Base-by-base conservation (phyloP, 2,888 invertebrate species). In the Xanthostigma xanthostigma region DNA sequence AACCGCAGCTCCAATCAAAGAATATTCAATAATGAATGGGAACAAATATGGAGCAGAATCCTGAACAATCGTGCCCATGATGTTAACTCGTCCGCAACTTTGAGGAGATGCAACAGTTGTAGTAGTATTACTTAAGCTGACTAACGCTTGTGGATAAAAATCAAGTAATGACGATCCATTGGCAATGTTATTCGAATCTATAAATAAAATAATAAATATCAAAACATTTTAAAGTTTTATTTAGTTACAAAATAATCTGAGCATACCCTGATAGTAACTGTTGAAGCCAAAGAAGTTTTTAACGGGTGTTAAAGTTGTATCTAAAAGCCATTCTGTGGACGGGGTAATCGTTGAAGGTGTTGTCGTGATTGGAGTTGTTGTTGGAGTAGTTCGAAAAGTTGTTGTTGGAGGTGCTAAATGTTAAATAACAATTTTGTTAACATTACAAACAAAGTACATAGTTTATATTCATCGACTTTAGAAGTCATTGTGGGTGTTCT, bases 1-100 rank as follows among this genome's bases (percentile, higher is more conserved):
- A 39, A 95, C 93, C 46, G 93, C 91, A 45, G 94, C 92, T 14
- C 93, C 93, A 61, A 96, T 92, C 54, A 95, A 72, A 53, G 93
- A 92, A 70, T 95, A 95, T 65, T 95, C 91, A 60, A 95, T 90
- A 61, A 93, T 92, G 68, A 94, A 94, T 1, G 95, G 95, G 69
- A 90, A 96, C 45, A 95, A 74, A 66, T 92, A 95, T 1, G 95
- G 95, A 9, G 94, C 90, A 0, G 94, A 87, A 63, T 92, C 92
- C 59, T 87, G 81, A 9, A 93, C 91, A 58, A 93, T 91, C 44
- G 82, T 86, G 41, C 92, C 92, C 91, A 93, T 92, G 59, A 90
- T 91, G 62, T 88, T 87, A 51, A 84, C 79, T 37, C 88, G 78
- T 50, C 84, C 88, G 63, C 91, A 92, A 51, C 79, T 79, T 9